Conservation (phyloP, 37 sponge, comb jelly and placozoan species). For the Petrosia ficiformis region DNA sequence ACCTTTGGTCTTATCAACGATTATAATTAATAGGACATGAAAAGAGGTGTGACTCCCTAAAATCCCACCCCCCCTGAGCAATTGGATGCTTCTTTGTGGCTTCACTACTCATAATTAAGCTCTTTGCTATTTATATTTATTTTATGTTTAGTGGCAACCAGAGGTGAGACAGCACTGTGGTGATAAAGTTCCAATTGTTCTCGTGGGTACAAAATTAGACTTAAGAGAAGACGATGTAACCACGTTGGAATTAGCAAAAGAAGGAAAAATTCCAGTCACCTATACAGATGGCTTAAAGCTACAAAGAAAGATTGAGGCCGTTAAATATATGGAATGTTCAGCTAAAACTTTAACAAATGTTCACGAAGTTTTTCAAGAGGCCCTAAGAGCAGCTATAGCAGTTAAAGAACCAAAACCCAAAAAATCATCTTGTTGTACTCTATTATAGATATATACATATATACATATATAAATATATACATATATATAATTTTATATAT, state of each 20-base stretch:
- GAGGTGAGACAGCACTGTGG: slow-evolving; percentile 59
- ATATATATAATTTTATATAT: not conserved
- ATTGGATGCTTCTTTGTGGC: not conserved
- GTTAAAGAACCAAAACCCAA: not conserved
- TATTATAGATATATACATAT: not conserved
- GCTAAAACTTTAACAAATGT: slow-evolving; percentile 50
- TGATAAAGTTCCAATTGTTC: slow-evolving; percentile 46
- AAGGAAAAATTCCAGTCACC: slow-evolving; percentile 37
- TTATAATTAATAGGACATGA: too few species aligned
- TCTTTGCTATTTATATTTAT: not conserved
- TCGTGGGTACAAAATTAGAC: slow-evolving; percentile 61
- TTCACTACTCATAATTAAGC: too few species aligned
- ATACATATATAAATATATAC: not conserved
- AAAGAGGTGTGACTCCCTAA: too few species aligned
- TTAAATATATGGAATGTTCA: slow-evolving; percentile 65
- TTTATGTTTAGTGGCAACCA: slow-evolving; percentile 28
- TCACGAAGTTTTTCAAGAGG: slow-evolving; percentile 60
- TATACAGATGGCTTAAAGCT: slow-evolving; percentile 40
- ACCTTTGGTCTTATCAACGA: too few species aligned
- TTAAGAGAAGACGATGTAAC: slow-evolving; percentile 54
- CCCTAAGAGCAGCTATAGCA: not conserved
- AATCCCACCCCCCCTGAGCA: not conserved
- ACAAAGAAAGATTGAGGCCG: slow-evolving; percentile 41
- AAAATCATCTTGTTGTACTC: too few species aligned
- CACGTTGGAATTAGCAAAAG: slow-evolving; percentile 19